Evolutionary conservation across 2,797 vertebrate genomes (phyloP).

Genomic region (Synaphobranchus kaupii): DNA sequence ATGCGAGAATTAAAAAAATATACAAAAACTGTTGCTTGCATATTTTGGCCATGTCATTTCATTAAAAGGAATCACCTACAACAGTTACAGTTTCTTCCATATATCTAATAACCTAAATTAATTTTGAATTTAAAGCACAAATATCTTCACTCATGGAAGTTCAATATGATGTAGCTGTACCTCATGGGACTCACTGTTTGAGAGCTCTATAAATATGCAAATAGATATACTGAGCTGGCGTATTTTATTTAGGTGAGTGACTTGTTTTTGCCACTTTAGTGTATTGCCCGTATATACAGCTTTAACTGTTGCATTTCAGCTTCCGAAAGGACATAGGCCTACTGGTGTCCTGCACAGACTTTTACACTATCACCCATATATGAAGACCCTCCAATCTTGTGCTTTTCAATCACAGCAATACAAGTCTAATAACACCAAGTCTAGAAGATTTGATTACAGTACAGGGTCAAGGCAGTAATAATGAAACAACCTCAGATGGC

Average conservation of each 20-base stretch:
- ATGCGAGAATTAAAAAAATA: background rate
- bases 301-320: background rate
- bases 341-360: background rate
- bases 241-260: background rate
- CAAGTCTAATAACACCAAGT: background rate
- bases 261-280: conserved; percentile 16
- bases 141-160: background rate
- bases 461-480: background rate
- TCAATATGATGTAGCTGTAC: background rate
- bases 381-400: background rate
- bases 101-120: background rate
- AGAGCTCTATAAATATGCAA: background rate
- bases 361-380: background rate
- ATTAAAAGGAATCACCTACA: background rate
- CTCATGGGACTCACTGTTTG: background rate
- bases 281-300: background rate
- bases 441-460: background rate
- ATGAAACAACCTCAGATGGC: background rate
- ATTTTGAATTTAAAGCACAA: background rate
- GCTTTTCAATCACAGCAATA: background rate
- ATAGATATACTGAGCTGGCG: background rate
- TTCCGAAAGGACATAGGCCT: background rate
- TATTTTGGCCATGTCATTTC: background rate
- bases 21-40: background rate
- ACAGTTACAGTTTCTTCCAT: background rate